These are phyloP conservation scores for Glareola pratincola DNA, from an alignment of 2,113 vertebrate genomes.

Conservation along the genomic window DNA sequence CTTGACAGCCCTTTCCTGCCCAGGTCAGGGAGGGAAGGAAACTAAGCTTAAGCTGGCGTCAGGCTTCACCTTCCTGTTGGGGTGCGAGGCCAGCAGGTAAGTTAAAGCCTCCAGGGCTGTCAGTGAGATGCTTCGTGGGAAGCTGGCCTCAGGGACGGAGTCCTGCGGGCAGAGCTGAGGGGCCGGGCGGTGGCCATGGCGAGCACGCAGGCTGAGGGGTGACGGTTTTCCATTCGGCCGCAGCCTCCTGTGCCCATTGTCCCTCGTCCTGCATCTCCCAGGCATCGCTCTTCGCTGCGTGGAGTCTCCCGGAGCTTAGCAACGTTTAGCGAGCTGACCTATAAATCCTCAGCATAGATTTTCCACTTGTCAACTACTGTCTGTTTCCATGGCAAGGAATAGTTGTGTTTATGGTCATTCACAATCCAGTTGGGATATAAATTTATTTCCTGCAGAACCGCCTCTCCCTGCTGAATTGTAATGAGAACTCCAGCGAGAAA, in stretches of 20 bases:
- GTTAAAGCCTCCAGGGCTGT: not conserved
- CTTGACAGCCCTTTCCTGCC: not conserved
- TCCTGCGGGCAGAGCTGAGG: not conserved
- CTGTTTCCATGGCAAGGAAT: slow-evolving; percentile 43
- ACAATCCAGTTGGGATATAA: not conserved
- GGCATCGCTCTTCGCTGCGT: accelerated
- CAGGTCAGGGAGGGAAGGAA: not conserved
- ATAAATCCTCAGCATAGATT: not conserved
- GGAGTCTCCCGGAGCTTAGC: not conserved
- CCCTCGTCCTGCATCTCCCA: not conserved
- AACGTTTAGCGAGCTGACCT: not conserved
- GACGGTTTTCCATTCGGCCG: accelerated
- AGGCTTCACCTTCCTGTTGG: not conserved
- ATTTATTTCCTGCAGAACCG: not conserved
- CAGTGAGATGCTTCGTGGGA: accelerated
- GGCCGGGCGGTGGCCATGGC: not conserved
- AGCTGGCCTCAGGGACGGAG: not conserved
- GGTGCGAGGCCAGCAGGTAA: not conserved
- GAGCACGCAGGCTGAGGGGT: accelerated
- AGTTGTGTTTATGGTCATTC: not conserved
- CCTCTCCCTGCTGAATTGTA: not conserved
- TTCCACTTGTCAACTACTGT: not conserved
- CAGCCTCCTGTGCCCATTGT: not conserved
- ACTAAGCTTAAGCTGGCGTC: not conserved
- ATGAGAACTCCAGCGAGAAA: not conserved